These are phyloP conservation scores for Emmelina monodactyla DNA, from an alignment of 2,888 invertebrate species.

Conservation along the genomic window DNA sequence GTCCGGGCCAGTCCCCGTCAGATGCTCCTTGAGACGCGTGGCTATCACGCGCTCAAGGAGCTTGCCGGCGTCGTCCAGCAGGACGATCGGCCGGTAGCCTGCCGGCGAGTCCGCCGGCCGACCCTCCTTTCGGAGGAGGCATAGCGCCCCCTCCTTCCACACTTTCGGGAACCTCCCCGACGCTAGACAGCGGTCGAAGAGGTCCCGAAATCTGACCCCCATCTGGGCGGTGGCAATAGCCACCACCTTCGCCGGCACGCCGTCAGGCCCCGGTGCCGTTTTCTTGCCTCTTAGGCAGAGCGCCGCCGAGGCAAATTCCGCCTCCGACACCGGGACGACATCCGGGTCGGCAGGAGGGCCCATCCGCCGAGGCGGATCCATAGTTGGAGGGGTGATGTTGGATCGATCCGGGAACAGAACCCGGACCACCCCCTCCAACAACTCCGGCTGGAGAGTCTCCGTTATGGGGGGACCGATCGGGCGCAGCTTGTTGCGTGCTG, in stretches of 20 bases:
- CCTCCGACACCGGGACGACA: too few species aligned
- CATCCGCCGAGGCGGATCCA: too few species aligned
- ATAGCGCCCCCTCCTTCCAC: background rate
- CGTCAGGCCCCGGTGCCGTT: slow-evolving; percentile 4
- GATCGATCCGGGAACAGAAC: too few species aligned
- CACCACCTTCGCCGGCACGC: too few species aligned
- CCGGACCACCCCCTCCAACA: background rate
- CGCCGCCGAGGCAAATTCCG: background rate
- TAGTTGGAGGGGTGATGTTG: too few species aligned
- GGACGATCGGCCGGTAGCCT: slow-evolving; percentile 8
- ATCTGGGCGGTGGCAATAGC: background rate
- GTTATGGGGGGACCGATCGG: too few species aligned
- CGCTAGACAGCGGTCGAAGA: slow-evolving; percentile 2
- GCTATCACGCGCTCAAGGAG: too few species aligned
- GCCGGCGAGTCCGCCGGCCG: slow-evolving; percentile 7
- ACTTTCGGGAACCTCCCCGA: slow-evolving; percentile 3
- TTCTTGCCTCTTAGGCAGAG: background rate
- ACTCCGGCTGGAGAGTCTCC: background rate
- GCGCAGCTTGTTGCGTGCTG: slow-evolving; percentile 7
- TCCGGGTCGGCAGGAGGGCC: background rate
- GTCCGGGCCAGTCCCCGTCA: background rate
- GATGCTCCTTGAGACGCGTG: too few species aligned
- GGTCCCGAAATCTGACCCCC: background rate
- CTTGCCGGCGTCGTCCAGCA: slow-evolving; percentile 9
- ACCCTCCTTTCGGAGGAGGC: slow-evolving; percentile 4